Conservation (phyloP, 2,888 invertebrate genomes). For the Leucophenga maculata region DNA sequence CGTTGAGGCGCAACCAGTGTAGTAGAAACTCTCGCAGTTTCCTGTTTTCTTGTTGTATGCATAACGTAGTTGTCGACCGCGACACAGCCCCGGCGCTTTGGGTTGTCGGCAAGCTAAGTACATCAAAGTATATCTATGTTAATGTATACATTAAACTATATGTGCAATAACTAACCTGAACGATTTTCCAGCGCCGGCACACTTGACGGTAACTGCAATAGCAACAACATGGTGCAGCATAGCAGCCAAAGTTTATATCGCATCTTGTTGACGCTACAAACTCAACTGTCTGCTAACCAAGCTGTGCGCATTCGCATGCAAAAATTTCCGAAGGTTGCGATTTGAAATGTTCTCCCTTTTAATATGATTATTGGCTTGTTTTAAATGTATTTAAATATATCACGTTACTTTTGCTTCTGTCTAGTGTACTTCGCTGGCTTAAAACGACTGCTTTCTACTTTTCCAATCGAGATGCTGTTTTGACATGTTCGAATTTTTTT, state of each 20-base stretch:
- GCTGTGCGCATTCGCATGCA: not conserved
- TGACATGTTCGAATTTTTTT: slow-evolving; percentile 31
- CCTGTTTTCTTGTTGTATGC: slow-evolving; percentile 59
- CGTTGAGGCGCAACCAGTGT: slow-evolving; percentile 63
- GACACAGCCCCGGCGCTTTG: slow-evolving; percentile 59
- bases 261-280: not conserved
- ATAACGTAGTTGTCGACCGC: slow-evolving; percentile 59
- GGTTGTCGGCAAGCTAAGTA: slow-evolving; percentile 57
- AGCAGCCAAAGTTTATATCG: not conserved
- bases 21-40: slow-evolving; percentile 65
- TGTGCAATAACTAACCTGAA: not conserved
- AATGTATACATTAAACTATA: not conserved
- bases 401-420: slow-evolving; percentile 10
- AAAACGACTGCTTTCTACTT: not conserved
- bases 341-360: not conserved
- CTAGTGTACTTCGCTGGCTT: not conserved
- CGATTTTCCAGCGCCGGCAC: slow-evolving; percentile 3
- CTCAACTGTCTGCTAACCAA: not conserved
- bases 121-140: not conserved
- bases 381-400: not conserved
- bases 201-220: not conserved
- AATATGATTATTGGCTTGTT: not conserved
- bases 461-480: not conserved
- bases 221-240: not conserved
- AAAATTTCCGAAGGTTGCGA: not conserved